Percentiles rank a stretch among this genome's conserved stretches.
These are phyloP conservation scores for Odontocerum albicorne DNA, from an alignment of 2,888 invertebrate genomes.

Conservation along the genomic window DNA sequence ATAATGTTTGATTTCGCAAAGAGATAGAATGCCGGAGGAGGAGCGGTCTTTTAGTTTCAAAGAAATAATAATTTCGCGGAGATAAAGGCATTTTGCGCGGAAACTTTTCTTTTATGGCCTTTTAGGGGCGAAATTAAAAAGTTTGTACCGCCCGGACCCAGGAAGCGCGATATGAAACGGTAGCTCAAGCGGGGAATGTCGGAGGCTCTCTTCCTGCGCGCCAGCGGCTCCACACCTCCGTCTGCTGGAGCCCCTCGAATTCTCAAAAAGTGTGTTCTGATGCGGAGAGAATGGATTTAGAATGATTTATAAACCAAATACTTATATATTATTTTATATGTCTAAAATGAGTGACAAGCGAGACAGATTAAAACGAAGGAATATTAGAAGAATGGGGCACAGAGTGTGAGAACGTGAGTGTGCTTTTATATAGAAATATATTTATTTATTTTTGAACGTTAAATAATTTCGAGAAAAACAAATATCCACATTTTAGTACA, in stretches of 20 bases:
- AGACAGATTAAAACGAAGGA: no score
- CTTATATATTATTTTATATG: no score
- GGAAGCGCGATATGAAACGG: constrained; percentile 33
- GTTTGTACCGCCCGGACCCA: constrained; percentile 32
- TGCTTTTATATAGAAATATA: no score
- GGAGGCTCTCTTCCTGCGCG: neutral
- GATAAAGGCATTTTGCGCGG: constrained; percentile 35
- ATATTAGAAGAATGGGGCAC: no score
- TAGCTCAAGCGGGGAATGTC: constrained; percentile 26
- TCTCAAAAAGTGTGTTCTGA: no score
- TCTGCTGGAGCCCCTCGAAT: neutral
- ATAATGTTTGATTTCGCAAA: constrained; percentile 35
- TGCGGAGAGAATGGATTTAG: no score
- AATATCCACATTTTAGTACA: no score
- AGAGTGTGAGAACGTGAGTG: no score
- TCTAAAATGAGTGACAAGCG: no score
- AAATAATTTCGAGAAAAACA: no score
- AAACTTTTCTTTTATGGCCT: constrained; percentile 37
- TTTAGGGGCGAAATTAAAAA: constrained; percentile 37
- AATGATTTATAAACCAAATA: no score
- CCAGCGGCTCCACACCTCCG: neutral
- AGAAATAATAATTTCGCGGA: constrained; percentile 37
- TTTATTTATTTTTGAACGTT: no score
- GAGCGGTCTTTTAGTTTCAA: constrained; percentile 35
- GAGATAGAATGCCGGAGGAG: constrained; percentile 30